Percentiles rank a stretch among this genome's conserved stretches.
Evolutionary conservation across 1,140 invertebrate species (phyloP).

Genomic region (Tribolium castaneum): DNA sequence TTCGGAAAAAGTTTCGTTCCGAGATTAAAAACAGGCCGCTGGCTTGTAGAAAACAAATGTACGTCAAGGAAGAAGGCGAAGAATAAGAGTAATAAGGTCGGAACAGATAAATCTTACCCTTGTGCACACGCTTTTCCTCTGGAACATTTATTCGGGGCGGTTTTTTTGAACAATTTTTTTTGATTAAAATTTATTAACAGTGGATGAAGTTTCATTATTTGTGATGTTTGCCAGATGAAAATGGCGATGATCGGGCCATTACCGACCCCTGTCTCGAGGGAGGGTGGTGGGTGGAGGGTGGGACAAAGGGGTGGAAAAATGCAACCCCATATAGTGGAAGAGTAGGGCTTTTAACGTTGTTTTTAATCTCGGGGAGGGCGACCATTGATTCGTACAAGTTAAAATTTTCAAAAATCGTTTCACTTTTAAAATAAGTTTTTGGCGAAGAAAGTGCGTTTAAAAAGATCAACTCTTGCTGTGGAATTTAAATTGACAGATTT

Average conservation of each 20-base stretch:
- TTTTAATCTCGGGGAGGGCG: neutral
- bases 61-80: constrained; percentile 58
- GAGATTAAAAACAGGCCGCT: constrained; percentile 62
- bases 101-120: constrained; percentile 60
- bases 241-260: neutral
- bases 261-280: neutral
- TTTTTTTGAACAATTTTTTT: too few relatives aligned
- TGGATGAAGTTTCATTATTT: neutral
- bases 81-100: constrained; percentile 61
- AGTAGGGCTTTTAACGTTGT: neutral
- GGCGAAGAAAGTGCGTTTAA: too few relatives aligned
- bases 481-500: too few relatives aligned
- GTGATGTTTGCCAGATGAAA: neutral
- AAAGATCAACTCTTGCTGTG: too few relatives aligned
- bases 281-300: neutral
- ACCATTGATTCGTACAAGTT: too few relatives aligned
- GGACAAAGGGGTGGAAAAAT: neutral
- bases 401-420: too few relatives aligned
- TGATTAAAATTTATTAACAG: neutral
- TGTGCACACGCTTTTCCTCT: neutral
- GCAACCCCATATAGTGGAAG: neutral
- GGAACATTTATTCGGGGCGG: too few relatives aligned
- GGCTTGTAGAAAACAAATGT: constrained; percentile 62
- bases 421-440: too few relatives aligned
- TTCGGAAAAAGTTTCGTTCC: constrained; percentile 59